These are phyloP conservation scores for Dryoscopus gambensis DNA, from an alignment of 2,113 vertebrate genomes.

Conservation along the genomic window DNA sequence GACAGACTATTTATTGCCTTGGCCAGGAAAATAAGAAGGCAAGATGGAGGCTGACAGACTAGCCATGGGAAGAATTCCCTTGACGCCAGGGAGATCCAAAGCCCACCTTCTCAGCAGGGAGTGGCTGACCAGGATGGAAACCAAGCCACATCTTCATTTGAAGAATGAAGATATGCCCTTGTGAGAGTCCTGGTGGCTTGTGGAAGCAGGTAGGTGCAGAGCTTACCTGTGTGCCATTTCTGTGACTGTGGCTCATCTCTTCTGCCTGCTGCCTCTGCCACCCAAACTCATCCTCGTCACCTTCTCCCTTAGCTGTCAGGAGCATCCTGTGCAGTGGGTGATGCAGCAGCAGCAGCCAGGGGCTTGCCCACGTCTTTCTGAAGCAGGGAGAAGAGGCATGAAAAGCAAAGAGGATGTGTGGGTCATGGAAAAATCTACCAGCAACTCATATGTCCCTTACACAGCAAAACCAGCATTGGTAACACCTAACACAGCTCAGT, in stretches of 20 bases:
- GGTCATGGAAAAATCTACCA: neutral
- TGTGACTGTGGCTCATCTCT: neutral
- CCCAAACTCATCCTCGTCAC: neutral
- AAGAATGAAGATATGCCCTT: neutral
- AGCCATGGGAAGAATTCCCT: neutral
- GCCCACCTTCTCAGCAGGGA: neutral
- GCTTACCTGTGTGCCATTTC: accelerated
- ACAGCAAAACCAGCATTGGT: neutral
- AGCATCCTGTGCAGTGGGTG: neutral
- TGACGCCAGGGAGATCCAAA: neutral
- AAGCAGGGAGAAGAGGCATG: neutral
- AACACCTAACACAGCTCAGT: neutral
- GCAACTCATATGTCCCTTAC: accelerated
- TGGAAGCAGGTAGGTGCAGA: neutral
- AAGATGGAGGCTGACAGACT: neutral
- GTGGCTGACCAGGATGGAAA: neutral
- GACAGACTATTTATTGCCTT: neutral
- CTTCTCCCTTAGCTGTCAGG: neutral
- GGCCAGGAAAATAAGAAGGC: neutral
- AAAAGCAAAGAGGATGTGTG: neutral
- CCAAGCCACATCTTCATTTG: neutral
- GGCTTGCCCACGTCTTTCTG: neutral
- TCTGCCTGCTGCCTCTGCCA: neutral
- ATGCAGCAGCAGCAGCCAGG: neutral
- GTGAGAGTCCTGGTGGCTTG: neutral